Evolutionary conservation across 2,113 vertebrate species (phyloP).

Genomic region (Microcebus murinus): DNA sequence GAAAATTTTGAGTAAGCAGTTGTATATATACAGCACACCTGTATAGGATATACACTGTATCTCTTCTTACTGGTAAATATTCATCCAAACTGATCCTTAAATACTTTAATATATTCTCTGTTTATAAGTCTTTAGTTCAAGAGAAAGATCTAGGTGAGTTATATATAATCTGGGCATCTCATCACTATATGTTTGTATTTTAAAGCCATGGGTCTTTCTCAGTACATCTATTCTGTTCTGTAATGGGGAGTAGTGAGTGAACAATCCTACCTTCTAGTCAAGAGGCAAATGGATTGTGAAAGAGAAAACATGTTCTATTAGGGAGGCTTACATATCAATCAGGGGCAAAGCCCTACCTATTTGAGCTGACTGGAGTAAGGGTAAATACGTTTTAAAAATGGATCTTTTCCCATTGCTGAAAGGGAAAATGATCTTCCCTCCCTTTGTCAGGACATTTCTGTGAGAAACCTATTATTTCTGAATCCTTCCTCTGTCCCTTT

Average conservation of each 20-base stretch:
- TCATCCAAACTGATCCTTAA: neutral
- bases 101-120: neutral
- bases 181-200: neutral
- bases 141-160: neutral
- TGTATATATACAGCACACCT: neutral
- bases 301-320: neutral
- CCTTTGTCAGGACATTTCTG: constrained; percentile 2
- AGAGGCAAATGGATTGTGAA: neutral
- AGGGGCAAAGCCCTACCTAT: neutral
- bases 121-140: neutral
- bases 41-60: neutral
- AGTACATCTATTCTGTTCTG: neutral
- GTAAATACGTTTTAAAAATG: neutral
- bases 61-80: constrained; percentile 2
- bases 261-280: neutral
- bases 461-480: neutral
- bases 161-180: neutral
- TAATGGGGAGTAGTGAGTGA: neutral
- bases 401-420: neutral
- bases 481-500: neutral
- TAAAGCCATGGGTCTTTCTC: neutral
- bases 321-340: neutral
- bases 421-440: neutral
- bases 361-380: neutral
- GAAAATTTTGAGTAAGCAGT: neutral